Evolutionary conservation across 2,888 invertebrate species (phyloP).

Genomic region (Drosophila lacicola): DNA sequence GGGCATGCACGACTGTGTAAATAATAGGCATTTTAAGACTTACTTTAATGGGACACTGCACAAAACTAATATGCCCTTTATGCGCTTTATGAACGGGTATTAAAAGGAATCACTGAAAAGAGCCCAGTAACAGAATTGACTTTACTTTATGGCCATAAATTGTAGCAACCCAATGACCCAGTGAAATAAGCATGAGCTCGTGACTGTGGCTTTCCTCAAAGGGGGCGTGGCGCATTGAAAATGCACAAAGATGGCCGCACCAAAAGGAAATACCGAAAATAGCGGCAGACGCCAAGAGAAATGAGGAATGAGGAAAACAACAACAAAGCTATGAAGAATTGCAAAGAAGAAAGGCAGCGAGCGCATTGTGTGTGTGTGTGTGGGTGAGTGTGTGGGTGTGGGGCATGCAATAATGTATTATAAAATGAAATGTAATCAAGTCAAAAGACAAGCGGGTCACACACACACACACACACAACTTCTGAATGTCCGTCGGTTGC

Average conservation of each 20-base stretch:
- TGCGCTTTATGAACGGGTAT: not conserved
- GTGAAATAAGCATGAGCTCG: constrained; percentile 22
- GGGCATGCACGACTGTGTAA: not conserved
- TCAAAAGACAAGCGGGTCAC: constrained; percentile 49
- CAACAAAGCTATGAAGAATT: constrained; percentile 9
- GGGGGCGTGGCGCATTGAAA: constrained; percentile 38
- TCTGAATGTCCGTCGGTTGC: constrained; percentile 46
- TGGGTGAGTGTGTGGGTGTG: no score
- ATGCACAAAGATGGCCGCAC: constrained; percentile 50
- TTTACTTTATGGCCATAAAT: constrained; percentile 27
- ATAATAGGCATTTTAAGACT: no score
- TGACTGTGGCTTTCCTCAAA: constrained; percentile 4
- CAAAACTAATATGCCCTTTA: not conserved
- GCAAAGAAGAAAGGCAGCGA: constrained; percentile 12
- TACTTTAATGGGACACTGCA: no score
- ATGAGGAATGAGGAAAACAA: constrained; percentile 22
- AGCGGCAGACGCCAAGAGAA: constrained; percentile 20
- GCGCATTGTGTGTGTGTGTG: not conserved
- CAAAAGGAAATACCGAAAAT: constrained; percentile 3
- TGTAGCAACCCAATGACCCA: constrained; percentile 29
- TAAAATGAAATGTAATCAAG: constrained; percentile 70
- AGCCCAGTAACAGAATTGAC: constrained; percentile 12
- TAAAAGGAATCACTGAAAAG: constrained; percentile 10
- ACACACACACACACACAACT: constrained; percentile 11
- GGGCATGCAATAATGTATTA: constrained; percentile 34